Percentiles rank a stretch among this genome's conserved stretches.
phyloP scores from a whole-genome alignment of 1,140 invertebrate genomes.

The Drosophila mayri region DNA sequence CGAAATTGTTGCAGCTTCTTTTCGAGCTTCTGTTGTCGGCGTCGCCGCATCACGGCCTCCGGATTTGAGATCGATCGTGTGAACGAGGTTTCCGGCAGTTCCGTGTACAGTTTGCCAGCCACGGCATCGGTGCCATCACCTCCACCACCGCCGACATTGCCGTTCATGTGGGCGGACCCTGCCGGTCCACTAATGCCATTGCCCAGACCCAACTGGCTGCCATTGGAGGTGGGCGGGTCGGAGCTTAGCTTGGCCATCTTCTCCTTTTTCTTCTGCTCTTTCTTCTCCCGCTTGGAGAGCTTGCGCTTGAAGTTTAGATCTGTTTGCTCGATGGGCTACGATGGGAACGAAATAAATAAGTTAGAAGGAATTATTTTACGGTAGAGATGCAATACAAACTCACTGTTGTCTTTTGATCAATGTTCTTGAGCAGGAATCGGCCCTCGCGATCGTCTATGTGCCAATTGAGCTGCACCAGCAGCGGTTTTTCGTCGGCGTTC shows the following conservation, averaged over 20 bases:
- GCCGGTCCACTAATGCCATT: slow-evolving; percentile 57
- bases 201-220: slow-evolving; percentile 82
- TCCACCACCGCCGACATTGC: slow-evolving; percentile 49
- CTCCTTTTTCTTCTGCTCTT: slow-evolving; percentile 98
- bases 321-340: slow-evolving; percentile 81
- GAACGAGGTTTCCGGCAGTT: slow-evolving; percentile 98
- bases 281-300: slow-evolving; percentile 99
- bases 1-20: slow-evolving; percentile 98
- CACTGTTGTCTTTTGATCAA: slow-evolving; percentile 92
- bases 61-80: slow-evolving; percentile 99
- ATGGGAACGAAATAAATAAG: not conserved
- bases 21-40: slow-evolving; percentile 98
- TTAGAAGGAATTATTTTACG: not conserved
- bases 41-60: slow-evolving; percentile 98
- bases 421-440: slow-evolving; percentile 95
- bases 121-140: slow-evolving; percentile 86
- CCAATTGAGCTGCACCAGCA: slow-evolving; percentile 99
- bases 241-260: slow-evolving; percentile 94
- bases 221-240: slow-evolving; percentile 87
- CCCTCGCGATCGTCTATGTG: slow-evolving; percentile 99
- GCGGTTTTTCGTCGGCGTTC: slow-evolving; percentile 95
- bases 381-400: slow-evolving; percentile 35
- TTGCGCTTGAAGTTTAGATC: slow-evolving; percentile 91
- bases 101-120: slow-evolving; percentile 96
- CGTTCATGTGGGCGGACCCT: slow-evolving; percentile 72